phyloP scores from a whole-genome alignment of 1,140 invertebrate species.

The Panagrolaimus sp. region DNA sequence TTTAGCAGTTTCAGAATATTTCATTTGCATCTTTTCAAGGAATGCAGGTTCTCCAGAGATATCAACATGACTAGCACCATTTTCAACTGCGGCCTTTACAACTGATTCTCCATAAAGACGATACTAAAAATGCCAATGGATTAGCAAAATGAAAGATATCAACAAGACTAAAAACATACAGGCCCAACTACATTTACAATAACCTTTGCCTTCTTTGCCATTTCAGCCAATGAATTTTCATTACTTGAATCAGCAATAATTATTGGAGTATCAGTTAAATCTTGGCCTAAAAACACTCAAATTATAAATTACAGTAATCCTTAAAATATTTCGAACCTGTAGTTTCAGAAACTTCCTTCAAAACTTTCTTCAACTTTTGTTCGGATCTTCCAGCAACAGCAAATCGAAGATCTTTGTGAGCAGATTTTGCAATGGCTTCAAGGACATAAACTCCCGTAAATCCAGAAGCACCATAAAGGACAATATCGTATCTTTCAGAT shows the following conservation, averaged over 20 bases:
- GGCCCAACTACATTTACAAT: slow-evolving; percentile 52
- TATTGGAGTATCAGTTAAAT: slow-evolving; percentile 37
- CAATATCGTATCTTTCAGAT: slow-evolving; percentile 67
- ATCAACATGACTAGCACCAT: slow-evolving; percentile 78
- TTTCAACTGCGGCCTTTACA: slow-evolving; percentile 78
- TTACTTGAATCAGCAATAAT: slow-evolving; percentile 46
- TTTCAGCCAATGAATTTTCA: slow-evolving; percentile 32
- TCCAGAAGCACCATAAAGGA: slow-evolving; percentile 77
- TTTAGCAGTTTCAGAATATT: slow-evolving; percentile 73
- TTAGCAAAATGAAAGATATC: slow-evolving; percentile 60
- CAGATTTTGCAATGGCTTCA: slow-evolving; percentile 65
- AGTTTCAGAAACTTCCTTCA: slow-evolving; percentile 28
- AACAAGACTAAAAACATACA: slow-evolving; percentile 64
- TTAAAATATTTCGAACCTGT: too few species aligned
- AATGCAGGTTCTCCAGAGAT: slow-evolving; percentile 77
- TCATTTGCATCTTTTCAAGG: slow-evolving; percentile 72
- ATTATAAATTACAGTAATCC: neutral
- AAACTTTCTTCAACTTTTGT: slow-evolving; percentile 32
- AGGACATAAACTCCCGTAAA: slow-evolving; percentile 77
- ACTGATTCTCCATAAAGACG: slow-evolving; percentile 81
- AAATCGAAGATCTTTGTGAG: slow-evolving; percentile 18
- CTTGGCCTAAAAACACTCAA: slow-evolving; percentile 37
- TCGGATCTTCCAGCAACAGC: slow-evolving; percentile 40
- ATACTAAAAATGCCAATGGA: slow-evolving; percentile 64
- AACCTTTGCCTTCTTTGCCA: slow-evolving; percentile 48